These are phyloP conservation scores for Drosophila novamexicana DNA, from an alignment of 1,140 invertebrate genomes.

Conservation along the genomic window DNA sequence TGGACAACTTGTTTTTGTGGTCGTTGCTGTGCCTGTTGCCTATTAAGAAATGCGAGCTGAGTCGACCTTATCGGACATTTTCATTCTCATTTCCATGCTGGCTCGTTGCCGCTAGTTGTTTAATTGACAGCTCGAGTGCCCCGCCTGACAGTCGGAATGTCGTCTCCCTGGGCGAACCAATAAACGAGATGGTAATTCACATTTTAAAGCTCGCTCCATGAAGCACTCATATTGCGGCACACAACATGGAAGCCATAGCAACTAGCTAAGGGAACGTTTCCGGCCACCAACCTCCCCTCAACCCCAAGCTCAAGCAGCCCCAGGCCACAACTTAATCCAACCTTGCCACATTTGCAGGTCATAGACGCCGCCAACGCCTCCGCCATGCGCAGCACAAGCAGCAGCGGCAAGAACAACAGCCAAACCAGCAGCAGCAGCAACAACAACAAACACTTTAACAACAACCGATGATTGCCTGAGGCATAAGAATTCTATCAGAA, in stretches of 20 bases:
- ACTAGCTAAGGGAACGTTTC: constrained; percentile 39
- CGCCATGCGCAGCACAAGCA: constrained; percentile 47
- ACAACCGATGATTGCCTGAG: constrained; percentile 71
- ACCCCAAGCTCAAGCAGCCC: neutral
- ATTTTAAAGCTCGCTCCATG: constrained; percentile 47
- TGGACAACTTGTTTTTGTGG: too few species aligned
- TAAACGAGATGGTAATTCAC: constrained; percentile 65
- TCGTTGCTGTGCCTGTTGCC: neutral
- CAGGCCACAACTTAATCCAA: constrained; percentile 36
- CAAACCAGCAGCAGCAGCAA: constrained; percentile 36
- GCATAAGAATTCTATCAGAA: constrained; percentile 5
- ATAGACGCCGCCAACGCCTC: constrained; percentile 47
- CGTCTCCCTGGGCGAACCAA: constrained; percentile 48
- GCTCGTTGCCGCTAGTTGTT: constrained; percentile 11
- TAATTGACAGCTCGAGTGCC: constrained; percentile 64
- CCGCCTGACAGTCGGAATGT: constrained; percentile 25
- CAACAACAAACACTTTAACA: constrained; percentile 35
- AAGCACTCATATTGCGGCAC: constrained; percentile 20
- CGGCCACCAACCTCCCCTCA: neutral
- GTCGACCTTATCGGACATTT: constrained; percentile 61
- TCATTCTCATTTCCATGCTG: constrained; percentile 25
- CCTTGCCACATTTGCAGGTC: constrained; percentile 60
- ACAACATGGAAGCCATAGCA: constrained; percentile 64
- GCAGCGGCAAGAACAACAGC: constrained; percentile 52
- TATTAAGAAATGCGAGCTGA: constrained; percentile 36